Percentiles rank a stretch among this genome's conserved stretches.
Evolutionary conservation across 1,140 invertebrate species (phyloP).

Genomic region (Paraescarpia echinospica): DNA sequence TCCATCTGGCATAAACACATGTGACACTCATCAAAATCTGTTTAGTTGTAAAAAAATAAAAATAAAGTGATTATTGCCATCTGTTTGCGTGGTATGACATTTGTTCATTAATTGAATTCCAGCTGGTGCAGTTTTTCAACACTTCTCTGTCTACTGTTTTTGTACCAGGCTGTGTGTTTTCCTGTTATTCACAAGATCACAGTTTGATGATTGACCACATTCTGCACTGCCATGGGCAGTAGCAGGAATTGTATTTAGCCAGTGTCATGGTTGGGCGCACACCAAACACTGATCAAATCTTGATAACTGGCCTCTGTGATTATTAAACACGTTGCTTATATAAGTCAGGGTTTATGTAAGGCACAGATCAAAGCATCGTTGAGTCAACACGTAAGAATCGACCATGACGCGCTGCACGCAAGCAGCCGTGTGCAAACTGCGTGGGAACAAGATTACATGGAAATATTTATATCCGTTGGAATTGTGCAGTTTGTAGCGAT

Average conservation of each 20-base stretch:
- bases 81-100: background rate
- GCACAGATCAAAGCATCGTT: background rate
- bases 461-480: background rate
- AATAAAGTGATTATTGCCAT: background rate
- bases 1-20: no score
- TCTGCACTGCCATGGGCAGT: background rate
- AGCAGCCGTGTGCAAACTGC: background rate
- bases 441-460: background rate
- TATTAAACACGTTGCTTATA: background rate
- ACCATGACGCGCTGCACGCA: background rate
- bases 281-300: background rate
- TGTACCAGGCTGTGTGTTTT: background rate
- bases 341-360: background rate
- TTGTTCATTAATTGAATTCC: no score
- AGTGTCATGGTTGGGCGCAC: background rate
- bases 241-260: background rate
- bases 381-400: background rate
- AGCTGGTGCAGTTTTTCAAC: background rate
- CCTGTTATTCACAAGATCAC: background rate
- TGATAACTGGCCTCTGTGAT: background rate
- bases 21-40: no score
- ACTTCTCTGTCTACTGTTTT: background rate
- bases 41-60: no score
- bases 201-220: background rate
- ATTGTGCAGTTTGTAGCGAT: background rate